Evolutionary conservation across 2,888 invertebrate genomes (phyloP), one percentile per base, ranked within the genome.

Genomic region (Molorchus minor): DNA sequence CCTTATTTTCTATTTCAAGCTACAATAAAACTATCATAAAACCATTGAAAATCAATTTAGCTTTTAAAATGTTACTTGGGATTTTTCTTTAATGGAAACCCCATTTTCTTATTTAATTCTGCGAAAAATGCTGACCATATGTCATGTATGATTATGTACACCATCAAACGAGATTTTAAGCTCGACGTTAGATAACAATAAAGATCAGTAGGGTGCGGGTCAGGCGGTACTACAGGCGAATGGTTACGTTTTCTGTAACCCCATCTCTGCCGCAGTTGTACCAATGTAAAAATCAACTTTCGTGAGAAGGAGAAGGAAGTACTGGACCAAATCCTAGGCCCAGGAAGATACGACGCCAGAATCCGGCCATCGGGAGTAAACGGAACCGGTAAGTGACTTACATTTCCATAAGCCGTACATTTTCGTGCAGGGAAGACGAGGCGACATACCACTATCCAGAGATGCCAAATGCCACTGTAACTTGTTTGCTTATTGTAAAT

Each of bases 281-380:
- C 87, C 84, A 88, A 87, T 82, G 87, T 84, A 77, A 92, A 90
- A 85, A 89, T 92, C 81, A 95, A 95, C 86, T 94, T 93, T 85
- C 88, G 96, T 75, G 94, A 93, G 84, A 94, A 92, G 83, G 96
- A 96, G 84, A 96, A 96, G 82, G 91, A 94, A 83, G 93, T 96
- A 75, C 84, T 96, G 82, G 96, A 96, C 83, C 90, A 92, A 84
- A 96, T 96, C 82, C 86, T 96, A 77, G 94, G 94, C 67, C 92
- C 92, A 64, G 92, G 92, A 70, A 87, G 92, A 71, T 96, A 96
- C 86, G 96, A 96, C 84, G 94, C 94, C 68, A 86, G 95, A 77
- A 96, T 96, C 80, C 85, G 96, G 78, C 96, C 96, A 53, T 94
- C 94, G 55, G 96, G 96, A 73, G 90, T 93, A 82, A 95, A 96